Base-by-base conservation (phyloP, 2,797 vertebrate species). In the Trachurus trachurus region DNA sequence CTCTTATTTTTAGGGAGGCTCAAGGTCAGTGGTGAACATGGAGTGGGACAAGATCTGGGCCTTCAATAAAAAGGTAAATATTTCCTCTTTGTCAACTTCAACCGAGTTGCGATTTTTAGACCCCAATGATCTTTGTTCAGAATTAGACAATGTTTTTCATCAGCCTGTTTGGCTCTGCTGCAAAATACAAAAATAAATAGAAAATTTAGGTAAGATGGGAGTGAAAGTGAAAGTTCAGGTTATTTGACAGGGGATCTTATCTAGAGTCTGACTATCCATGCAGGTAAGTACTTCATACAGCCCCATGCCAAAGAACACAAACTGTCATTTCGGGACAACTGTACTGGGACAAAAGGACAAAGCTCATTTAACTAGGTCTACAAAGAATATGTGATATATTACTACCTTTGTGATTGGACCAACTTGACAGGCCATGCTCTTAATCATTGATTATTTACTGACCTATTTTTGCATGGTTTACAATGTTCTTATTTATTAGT, bases 1-100 rank as follows among this genome's bases (percentile, higher is more conserved):
- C 40, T 29, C 1, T 29, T 73, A 3, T 70, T 61, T 75, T 13
- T 73, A 99, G 98, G 98, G 98, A 59, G 98, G 98, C 17, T 99
- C 98, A 22, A 95, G 97, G 72, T 99, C 98, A 47, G 97, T 99
- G 0, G 98, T 99, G 75, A 99, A 99, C 92, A 99, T 99, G 98
- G 98, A 99, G 82, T 99, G 98, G 98, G 98, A 99, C 95, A 99
- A 99, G 95, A 98, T 99, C 91, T 99, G 98, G 98, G 94, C 98
- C 1, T 99, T 99, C 88, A 99, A 99, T 88, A 99, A 99, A 93
- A 99, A 99, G 98, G 98, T 99, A 96, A 13, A 3, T 34, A 50
- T 79, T 26, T 13, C 21, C 50, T n/a, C 7, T 45, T 40, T 66
- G 1, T 52, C 13, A 29, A 60, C 1, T 4, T 2, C 1, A 6